Percentiles rank a stretch among this genome's conserved stretches.
Conservation (phyloP, 2,888 invertebrate genomes). For the Spisula subtruncata region DNA sequence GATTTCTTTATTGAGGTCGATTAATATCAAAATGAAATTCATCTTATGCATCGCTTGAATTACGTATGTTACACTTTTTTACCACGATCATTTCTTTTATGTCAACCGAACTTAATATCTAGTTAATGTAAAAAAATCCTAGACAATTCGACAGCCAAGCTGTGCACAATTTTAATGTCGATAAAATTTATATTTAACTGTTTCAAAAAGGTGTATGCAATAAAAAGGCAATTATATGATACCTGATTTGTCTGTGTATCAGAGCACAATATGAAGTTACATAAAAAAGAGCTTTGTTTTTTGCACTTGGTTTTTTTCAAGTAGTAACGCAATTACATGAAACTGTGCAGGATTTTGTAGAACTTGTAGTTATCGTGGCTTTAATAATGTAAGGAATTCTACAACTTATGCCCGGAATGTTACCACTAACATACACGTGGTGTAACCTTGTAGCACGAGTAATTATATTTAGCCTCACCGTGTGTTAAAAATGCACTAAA, state of each 20-base stretch:
- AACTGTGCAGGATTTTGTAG: neutral
- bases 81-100: too few species aligned
- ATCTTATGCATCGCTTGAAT: too few species aligned
- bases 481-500: constrained; percentile 16
- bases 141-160: too few species aligned
- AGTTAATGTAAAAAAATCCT: too few species aligned
- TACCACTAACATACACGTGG: neutral
- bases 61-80: too few species aligned
- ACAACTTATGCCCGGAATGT: constrained; percentile 3
- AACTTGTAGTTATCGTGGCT: neutral
- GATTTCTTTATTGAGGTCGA: too few species aligned
- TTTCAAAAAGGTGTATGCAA: too few species aligned
- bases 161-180: too few species aligned
- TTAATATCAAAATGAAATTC: too few species aligned
- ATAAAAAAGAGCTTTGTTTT: neutral
- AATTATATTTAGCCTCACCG: neutral
- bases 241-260: neutral
- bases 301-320: constrained; percentile 2
- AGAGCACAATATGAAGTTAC: neutral
- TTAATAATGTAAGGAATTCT: neutral
- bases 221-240: too few species aligned
- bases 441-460: neutral
- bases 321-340: neutral
- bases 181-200: too few species aligned
- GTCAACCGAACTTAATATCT: too few species aligned